A percentile compares a stretch with the other conserved stretches of the same genome.
These are phyloP conservation scores for Sebastolobus altivelis DNA, from an alignment of 2,797 vertebrate species.

Conservation along the genomic window DNA sequence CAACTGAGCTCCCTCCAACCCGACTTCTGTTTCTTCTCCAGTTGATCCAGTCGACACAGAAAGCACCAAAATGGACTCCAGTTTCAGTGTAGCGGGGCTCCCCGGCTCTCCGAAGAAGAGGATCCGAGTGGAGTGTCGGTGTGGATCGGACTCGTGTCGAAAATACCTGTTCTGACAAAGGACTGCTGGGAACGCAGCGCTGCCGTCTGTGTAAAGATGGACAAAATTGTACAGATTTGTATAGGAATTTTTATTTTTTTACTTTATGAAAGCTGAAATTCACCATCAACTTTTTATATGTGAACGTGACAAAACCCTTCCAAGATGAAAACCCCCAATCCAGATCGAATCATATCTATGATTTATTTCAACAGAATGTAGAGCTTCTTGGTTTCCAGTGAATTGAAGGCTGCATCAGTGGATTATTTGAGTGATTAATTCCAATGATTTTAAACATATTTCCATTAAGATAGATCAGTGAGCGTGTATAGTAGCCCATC, in stretches of 20 bases:
- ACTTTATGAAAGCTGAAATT: background rate
- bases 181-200: background rate
- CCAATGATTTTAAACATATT: background rate
- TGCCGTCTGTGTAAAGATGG: background rate
- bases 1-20: background rate
- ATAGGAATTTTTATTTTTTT: background rate
- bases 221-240: slow-evolving; percentile 50
- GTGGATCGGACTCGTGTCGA: slow-evolving; percentile 89
- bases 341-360: background rate
- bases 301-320: background rate
- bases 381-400: background rate
- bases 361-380: background rate
- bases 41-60: slow-evolving; percentile 92
- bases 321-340: background rate
- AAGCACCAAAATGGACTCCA: slow-evolving; percentile 93
- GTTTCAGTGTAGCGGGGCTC: slow-evolving; percentile 87
- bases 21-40: slow-evolving; percentile 63
- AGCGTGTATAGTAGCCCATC: background rate
- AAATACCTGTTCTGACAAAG: slow-evolving; percentile 90
- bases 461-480: background rate
- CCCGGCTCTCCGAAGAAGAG: slow-evolving; percentile 89
- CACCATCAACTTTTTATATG: background rate
- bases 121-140: slow-evolving; percentile 91
- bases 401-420: background rate
- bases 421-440: background rate